phyloP scores from a whole-genome alignment of 1,140 invertebrate species.

The Ctenoplectra terminalis region DNA sequence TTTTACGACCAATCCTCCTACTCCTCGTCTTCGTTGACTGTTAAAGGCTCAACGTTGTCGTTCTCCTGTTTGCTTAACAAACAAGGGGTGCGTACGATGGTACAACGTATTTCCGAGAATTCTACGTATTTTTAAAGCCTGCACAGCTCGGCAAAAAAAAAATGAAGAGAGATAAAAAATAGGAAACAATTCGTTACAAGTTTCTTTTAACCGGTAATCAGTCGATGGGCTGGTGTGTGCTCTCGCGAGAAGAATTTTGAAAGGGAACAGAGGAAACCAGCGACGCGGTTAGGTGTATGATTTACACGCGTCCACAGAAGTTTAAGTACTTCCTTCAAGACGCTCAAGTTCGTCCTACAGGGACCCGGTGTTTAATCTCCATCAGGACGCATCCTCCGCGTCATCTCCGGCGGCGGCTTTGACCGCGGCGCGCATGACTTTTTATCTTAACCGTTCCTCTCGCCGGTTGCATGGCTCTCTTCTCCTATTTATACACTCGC shows the following conservation, averaged over 20 bases:
- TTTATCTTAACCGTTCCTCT: conserved; percentile 60
- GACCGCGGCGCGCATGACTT: conserved; percentile 39
- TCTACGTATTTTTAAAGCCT: background rate
- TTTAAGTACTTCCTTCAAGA: conserved; percentile 37
- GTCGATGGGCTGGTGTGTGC: background rate
- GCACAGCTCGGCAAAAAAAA: background rate
- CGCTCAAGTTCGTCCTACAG: background rate
- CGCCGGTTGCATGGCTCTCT: background rate
- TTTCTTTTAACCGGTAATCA: background rate
- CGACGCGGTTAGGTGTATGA: conserved; percentile 18
- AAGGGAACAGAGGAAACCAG: background rate
- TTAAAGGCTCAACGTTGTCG: background rate
- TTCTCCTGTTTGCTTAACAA: conserved; percentile 30
- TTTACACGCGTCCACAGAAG: conserved; percentile 16
- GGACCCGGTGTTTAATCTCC: conserved; percentile 21
- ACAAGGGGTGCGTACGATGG: background rate
- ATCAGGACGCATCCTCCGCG: conserved; percentile 18
- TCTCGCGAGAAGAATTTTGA: background rate
- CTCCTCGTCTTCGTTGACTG: background rate
- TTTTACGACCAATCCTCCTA: background rate
- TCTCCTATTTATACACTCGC: conserved; percentile 55
- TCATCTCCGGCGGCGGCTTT: conserved; percentile 20
- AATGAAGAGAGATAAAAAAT: background rate
- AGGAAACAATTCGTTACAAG: conserved; percentile 9
- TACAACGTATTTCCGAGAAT: background rate